Evolutionary conservation across 1,140 invertebrate species (phyloP).

Genomic region (Brachionus koreanus): DNA sequence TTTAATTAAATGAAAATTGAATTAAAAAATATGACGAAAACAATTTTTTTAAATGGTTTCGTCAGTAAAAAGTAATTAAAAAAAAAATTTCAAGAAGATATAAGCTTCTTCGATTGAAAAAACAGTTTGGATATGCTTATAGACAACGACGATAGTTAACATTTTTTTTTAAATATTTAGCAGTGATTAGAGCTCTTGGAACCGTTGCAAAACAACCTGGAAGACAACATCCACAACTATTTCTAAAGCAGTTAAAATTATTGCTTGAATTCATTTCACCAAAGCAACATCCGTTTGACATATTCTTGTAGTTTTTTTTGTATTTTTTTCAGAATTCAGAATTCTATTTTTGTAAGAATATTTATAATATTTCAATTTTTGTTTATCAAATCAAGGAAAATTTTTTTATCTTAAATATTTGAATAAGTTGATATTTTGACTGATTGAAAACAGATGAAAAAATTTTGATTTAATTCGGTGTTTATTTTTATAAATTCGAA

Average conservation of each 20-base stretch:
- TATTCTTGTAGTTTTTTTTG: neutral
- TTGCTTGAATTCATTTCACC: neutral
- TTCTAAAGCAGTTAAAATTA: neutral
- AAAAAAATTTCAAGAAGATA: neutral
- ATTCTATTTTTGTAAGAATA: too few species aligned
- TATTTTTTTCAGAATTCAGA: neutral
- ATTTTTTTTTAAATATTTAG: neutral
- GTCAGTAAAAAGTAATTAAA: neutral
- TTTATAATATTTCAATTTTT: too few species aligned
- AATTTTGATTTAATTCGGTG: too few species aligned
- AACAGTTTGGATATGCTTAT: neutral
- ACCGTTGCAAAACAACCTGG: neutral
- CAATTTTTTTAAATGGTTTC: neutral
- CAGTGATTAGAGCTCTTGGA: slow-evolving; percentile 9
- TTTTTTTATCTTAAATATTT: too few species aligned
- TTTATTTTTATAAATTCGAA: too few species aligned
- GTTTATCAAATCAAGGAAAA: too few species aligned
- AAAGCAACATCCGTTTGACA: neutral
- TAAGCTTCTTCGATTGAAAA: neutral
- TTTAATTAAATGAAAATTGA: neutral
- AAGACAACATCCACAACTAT: neutral
- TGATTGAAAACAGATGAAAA: too few species aligned
- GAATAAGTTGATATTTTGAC: too few species aligned
- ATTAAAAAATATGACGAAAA: neutral
- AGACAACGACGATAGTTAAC: neutral